Evolutionary conservation across 2,113 vertebrate species (phyloP).

Genomic region (Anhinga rufa): DNA sequence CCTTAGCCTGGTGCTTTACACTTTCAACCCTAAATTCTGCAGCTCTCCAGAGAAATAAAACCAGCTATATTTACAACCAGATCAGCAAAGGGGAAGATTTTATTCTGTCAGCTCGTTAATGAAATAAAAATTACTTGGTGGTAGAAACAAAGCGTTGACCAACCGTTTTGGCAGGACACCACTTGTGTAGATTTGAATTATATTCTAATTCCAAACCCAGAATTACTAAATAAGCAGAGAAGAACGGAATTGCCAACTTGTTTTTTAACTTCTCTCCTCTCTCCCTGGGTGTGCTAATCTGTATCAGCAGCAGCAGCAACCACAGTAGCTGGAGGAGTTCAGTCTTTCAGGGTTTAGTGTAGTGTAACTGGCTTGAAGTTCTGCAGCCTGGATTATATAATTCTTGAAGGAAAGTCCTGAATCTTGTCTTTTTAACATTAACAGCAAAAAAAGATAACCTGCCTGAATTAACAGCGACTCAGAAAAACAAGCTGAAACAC

Average conservation of each 20-base stretch:
- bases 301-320: not conserved
- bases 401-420: constrained; percentile 22
- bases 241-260: not conserved
- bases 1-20: not conserved
- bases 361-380: not conserved
- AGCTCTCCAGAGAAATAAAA: not conserved
- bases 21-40: not conserved
- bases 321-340: not conserved
- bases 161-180: not conserved
- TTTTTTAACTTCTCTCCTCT: not conserved
- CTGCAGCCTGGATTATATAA: not conserved
- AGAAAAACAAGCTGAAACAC: constrained; percentile 85
- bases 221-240: not conserved
- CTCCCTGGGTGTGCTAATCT: not conserved
- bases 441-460: constrained; percentile 80
- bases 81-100: not conserved
- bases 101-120: not conserved
- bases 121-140: not conserved
- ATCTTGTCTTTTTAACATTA: constrained; percentile 36
- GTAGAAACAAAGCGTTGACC: not conserved
- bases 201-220: not conserved
- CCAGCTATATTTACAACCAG: not conserved
- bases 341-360: not conserved
- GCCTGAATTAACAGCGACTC: constrained; percentile 76
- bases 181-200: not conserved